Base-by-base conservation (phyloP, 1,140 invertebrate species). In the Tyrophagus putrescentiae region DNA sequence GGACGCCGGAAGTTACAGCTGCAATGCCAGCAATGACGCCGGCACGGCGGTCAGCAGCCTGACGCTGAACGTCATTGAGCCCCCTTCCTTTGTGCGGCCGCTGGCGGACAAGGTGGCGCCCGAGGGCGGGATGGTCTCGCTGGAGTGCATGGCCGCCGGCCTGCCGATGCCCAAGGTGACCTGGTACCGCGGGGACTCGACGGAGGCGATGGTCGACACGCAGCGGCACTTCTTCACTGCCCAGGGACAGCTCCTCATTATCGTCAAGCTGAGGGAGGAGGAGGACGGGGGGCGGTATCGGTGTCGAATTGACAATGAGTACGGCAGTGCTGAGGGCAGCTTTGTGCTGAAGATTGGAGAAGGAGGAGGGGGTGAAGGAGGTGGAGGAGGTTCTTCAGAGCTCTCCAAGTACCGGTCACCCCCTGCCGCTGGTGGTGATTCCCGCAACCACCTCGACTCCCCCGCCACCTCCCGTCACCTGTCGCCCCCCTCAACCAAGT, bases 1-100 rank as follows among this genome's bases (percentile, higher is more conserved):
- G 34, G 93, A 98, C 71, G 84, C 84, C 67, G 93, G 93, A 1
- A 76, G 89, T 2, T 98, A 98, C 69, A 93, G 84, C 31, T 98
- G 93, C 72, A 91, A 83, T 5, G 93, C 93, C 0, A 79, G 82
- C 65, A 98, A 95, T 75, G 74, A 80, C 18, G 92, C 89, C 18
- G 91, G 91, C 1, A 78, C 79, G 42, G 83, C 89, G 23, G 80
- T 84, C 53, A 82, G 86, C 1, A 94, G 93, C 76, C 88, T 87
- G 0, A 84, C 84, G n/a, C 73, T 97, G 1, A 83, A 82, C 63
- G 87, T 95, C 31, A 76, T 83, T 81, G 88, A 92, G 75, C 80
- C 82, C 57, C 88, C 89, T 23, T 82, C 82, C 1, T 89, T 90
- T 74, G 79, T 82, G 7, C 86, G 84, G 70, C 80, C 82, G 1